Percentiles rank a stretch among this genome's conserved stretches.
These are phyloP conservation scores for Odocoileus virginianus DNA, from an alignment of 2,113 vertebrate genomes.

Conservation along the genomic window DNA sequence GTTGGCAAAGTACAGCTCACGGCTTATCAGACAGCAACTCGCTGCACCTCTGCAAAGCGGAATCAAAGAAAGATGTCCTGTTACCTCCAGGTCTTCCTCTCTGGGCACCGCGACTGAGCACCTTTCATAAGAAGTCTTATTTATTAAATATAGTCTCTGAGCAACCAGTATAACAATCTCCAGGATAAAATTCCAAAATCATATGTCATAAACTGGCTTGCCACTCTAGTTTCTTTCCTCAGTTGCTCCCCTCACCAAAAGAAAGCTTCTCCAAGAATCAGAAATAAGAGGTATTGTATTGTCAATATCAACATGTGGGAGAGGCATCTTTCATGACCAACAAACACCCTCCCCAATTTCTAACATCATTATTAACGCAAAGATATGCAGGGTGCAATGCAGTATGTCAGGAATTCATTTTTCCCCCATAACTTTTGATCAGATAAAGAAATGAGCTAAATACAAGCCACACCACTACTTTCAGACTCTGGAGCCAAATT, in stretches of 20 bases:
- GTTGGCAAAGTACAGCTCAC: not conserved
- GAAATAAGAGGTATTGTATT: not conserved
- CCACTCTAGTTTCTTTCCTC: not conserved
- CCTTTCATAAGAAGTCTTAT: not conserved
- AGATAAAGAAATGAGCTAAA: not conserved
- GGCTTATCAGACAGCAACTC: not conserved
- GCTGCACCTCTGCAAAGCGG: not conserved
- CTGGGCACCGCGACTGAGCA: not conserved
- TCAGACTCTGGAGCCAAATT: not conserved
- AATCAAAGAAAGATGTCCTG: not conserved
- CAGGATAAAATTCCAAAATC: slow-evolving; percentile 5
- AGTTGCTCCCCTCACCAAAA: not conserved
- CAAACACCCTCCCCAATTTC: not conserved
- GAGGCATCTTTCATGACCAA: not conserved
- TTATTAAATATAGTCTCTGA: not conserved
- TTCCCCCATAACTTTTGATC: not conserved
- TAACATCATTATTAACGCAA: not conserved
- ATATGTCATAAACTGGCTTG: not conserved
- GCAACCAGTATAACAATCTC: not conserved
- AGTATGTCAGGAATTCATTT: not conserved
- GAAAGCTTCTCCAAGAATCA: not conserved
- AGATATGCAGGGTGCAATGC: not conserved
- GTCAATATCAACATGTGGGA: not conserved
- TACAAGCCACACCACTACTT: not conserved
- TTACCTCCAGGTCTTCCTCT: not conserved